Base-by-base conservation (phyloP, 2,113 vertebrate genomes). In the Hippocampus comes region DNA sequence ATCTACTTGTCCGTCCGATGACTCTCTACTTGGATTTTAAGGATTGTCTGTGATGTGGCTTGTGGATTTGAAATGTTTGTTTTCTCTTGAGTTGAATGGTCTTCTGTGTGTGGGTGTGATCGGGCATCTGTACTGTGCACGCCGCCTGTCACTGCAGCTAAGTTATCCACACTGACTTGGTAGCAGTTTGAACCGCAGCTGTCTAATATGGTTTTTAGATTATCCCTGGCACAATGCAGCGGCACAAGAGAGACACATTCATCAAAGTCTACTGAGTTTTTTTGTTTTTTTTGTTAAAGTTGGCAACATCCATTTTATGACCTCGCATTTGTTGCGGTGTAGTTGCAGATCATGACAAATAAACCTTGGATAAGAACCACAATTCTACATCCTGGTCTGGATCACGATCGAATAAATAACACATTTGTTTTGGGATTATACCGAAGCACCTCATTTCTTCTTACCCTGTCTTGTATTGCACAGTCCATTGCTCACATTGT, bases 171-270 rank as follows among this genome's bases (percentile, higher is more conserved):
- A 60, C 76, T 76, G 66, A 66, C 74, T 79, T 67, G 73, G 76
- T 70, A 53, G 57, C 81, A 77, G 79, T 81, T 85, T 90, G 77
- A 87, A 85, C 78, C 65, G 57, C 46, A 49, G 27, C 79, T 81
- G 75, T 84, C 67, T 83, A 81, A 88, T 87, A 76, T 82, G 72
- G 80, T 77, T 72, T 84, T 70, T 76, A 72, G 72, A 67, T 82
- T 87, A 81, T 86, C 76, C 23, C 59, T 70, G 67, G 55, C 69
- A 70, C 55, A 75, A 53, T 38, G 25, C 6, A 30, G 14, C 12
- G 25, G 63, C 27, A 51, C 38, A 61, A 59, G 43, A 34, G 67
- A 65, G 5, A 63, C 55, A 63, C 68, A 66, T 73, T 76, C 75
- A 77, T 72, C 55, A 74, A 67, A 67, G 42, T 76, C 66, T 43